phyloP scores from a whole-genome alignment of 2,113 vertebrate species.

The Ploceus nigricollis region DNA sequence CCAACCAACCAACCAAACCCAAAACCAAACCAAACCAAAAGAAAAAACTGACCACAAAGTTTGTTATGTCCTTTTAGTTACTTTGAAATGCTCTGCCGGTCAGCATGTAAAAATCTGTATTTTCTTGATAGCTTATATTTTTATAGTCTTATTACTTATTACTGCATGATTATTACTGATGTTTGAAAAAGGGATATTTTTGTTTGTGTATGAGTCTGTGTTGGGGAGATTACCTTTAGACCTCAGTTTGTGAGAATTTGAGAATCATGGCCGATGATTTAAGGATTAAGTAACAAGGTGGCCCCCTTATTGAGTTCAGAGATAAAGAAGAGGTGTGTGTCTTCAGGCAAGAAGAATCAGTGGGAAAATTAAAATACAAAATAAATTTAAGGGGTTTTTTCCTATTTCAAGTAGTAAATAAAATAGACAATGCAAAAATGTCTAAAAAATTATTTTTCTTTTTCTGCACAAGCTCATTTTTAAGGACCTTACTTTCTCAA shows the following conservation, averaged over 20 bases:
- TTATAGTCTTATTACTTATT: neutral
- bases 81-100: neutral
- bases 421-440: neutral
- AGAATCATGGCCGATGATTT: neutral
- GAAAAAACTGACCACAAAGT: neutral
- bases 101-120: neutral
- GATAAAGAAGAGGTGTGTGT: neutral
- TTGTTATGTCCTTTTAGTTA: neutral
- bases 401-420: neutral
- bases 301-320: neutral
- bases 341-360: neutral
- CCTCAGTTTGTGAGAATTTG: neutral
- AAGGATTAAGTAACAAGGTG: neutral
- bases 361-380: neutral
- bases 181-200: neutral
- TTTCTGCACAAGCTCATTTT: neutral
- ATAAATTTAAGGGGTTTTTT: neutral
- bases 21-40: neutral
- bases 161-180: neutral
- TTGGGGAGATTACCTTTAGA: neutral
- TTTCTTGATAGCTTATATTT: neutral
- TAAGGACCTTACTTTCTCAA: neutral
- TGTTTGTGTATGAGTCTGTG: neutral
- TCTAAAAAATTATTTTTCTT: neutral
- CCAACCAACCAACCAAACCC: neutral